These are phyloP conservation scores for Grantiella picta DNA, from an alignment of 2,113 vertebrate genomes.

Conservation along the genomic window DNA sequence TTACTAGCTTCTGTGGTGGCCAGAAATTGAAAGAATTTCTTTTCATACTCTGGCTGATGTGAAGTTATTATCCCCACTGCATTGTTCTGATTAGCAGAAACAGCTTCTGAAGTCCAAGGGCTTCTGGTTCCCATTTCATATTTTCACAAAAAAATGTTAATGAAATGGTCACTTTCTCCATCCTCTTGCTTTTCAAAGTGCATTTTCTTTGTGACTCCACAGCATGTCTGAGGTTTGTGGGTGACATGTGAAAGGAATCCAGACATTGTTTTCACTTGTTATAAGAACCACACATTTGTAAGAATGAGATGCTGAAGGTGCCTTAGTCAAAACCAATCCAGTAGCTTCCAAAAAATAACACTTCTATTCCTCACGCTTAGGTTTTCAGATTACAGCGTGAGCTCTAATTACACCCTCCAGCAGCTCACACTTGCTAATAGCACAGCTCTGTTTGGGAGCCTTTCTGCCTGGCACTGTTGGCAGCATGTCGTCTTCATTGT, in stretches of 20 bases:
- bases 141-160: not conserved
- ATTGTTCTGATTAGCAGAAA: not conserved
- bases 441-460: not conserved
- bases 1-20: not conserved
- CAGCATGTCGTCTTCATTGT: not conserved
- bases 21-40: not conserved
- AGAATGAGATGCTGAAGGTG: not conserved
- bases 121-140: not conserved
- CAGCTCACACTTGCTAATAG: not conserved
- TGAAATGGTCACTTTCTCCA: not conserved
- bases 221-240: not conserved
- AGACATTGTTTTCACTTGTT: not conserved
- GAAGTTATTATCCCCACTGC: not conserved
- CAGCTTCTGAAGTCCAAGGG: not conserved
- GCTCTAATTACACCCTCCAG: not conserved
- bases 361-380: not conserved
- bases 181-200: not conserved
- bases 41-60: not conserved
- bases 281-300: not conserved
- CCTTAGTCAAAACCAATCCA: not conserved
- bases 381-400: not conserved
- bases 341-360: not conserved
- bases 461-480: conserved; percentile 6
- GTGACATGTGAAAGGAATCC: not conserved
- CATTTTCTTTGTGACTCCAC: not conserved